Evolutionary conservation across 1,140 invertebrate species (phyloP).

Genomic region (Drosophila prosaltans): DNA sequence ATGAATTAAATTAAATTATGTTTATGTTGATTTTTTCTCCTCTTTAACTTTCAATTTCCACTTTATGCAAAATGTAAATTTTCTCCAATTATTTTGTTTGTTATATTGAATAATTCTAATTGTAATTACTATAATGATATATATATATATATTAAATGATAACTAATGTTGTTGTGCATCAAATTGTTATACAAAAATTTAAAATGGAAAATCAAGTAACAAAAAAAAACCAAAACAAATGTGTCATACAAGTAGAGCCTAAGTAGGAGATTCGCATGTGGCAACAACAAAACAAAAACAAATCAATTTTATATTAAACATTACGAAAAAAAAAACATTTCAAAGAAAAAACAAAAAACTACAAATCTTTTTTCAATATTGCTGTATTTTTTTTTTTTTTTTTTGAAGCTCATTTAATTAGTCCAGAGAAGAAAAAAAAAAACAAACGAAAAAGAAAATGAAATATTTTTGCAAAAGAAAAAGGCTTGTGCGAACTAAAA

Average conservation of each 20-base stretch:
- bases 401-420: neutral
- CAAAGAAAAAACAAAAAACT: constrained; percentile 12
- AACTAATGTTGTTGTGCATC: constrained; percentile 63
- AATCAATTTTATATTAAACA: constrained; percentile 14
- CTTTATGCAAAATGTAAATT: constrained; percentile 7
- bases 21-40: neutral
- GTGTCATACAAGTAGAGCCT: constrained; percentile 41
- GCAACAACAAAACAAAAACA: constrained; percentile 11
- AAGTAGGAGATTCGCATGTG: constrained; percentile 12
- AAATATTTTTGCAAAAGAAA: constrained; percentile 13
- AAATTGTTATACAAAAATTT: constrained; percentile 55
- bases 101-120: constrained; percentile 27
- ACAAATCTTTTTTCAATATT: neutral
- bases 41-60: neutral
- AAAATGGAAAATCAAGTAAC: constrained; percentile 44
- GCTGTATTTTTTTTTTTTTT: neutral
- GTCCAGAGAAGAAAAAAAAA: neutral
- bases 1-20: neutral
- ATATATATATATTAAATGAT: constrained; percentile 18
- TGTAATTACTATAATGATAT: constrained; percentile 31
- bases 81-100: constrained; percentile 6
- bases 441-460: neutral
- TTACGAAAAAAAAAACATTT: neutral
- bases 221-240: constrained; percentile 21
- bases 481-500: constrained; percentile 6